Evolutionary conservation across 2,797 vertebrate genomes (phyloP).

Genomic region (Tadarida brasiliensis): DNA sequence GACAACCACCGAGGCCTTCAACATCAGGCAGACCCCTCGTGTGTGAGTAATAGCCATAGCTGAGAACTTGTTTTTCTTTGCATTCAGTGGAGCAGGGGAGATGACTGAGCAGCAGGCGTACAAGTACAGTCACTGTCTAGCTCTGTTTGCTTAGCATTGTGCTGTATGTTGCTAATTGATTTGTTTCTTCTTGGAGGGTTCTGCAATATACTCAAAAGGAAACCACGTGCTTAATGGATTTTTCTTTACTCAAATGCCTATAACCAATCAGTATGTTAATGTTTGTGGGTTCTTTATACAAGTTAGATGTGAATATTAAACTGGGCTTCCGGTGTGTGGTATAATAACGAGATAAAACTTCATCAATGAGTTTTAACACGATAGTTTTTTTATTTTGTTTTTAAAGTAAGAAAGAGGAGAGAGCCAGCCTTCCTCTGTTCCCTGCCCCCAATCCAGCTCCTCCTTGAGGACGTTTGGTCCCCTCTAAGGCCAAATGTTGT

Average conservation of each 20-base stretch:
- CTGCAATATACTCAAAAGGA: conserved; percentile 68
- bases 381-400: not conserved
- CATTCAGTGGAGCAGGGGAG: conserved; percentile 59
- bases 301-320: conserved; percentile 62
- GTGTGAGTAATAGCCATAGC: conserved; percentile 34
- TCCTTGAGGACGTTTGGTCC: not conserved
- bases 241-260: conserved; percentile 68
- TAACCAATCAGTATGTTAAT: conserved; percentile 69
- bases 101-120: conserved; percentile 66
- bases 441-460: not conserved
- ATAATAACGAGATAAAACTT: conserved; percentile 38
- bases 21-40: not conserved
- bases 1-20: not conserved
- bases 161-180: conserved; percentile 77
- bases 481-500: not conserved
- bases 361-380: conserved; percentile 60
- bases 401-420: conserved; percentile 23
- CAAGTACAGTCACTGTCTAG: conserved; percentile 40
- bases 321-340: conserved; percentile 14
- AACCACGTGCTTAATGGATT: conserved; percentile 65
- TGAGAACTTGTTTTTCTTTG: conserved; percentile 68
- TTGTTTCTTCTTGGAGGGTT: conserved; percentile 73
- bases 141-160: conserved; percentile 40
- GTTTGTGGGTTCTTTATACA: conserved; percentile 63
- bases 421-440: not conserved